A percentile compares a stretch with the other conserved stretches of the same genome.
phyloP scores from a whole-genome alignment of 2,888 invertebrate genomes.

The Pimpla rufipes region DNA sequence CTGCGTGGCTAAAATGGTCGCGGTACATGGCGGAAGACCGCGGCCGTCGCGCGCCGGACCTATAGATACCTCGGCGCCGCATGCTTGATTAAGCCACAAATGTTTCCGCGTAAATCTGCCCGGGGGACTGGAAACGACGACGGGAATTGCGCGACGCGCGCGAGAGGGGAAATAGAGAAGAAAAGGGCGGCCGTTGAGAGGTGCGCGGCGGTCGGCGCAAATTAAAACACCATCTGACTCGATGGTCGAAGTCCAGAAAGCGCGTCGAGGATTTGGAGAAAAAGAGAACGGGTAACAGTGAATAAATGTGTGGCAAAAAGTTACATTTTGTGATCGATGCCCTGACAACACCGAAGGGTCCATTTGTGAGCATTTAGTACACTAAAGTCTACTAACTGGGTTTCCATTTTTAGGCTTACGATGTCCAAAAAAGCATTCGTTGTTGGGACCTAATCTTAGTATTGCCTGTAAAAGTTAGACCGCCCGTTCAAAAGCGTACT shows the following conservation, averaged over 20 bases:
- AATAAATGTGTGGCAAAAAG: too few species aligned
- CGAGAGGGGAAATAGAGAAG: slow-evolving; percentile 4
- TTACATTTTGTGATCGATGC: too few species aligned
- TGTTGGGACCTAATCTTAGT: too few species aligned
- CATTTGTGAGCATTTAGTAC: too few species aligned
- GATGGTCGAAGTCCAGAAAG: neutral
- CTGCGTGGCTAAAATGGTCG: slow-evolving; percentile 23
- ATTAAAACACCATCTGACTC: slow-evolving; percentile 46
- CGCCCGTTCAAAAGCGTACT: too few species aligned
- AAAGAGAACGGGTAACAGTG: too few species aligned
- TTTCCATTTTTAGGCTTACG: too few species aligned
- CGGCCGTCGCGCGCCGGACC: neutral
- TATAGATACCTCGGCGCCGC: slow-evolving; percentile 21
- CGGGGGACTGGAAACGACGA: neutral
- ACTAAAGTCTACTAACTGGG: too few species aligned
- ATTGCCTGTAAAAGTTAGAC: too few species aligned
- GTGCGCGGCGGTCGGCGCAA: neutral
- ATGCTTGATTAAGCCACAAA: slow-evolving; percentile 65
- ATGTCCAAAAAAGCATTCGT: too few species aligned
- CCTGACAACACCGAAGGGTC: too few species aligned
- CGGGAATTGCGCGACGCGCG: neutral
- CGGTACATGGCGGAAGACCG: neutral
- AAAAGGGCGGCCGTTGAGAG: neutral
- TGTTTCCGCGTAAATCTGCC: slow-evolving; percentile 62
- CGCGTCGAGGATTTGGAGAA: too few species aligned